A percentile compares a stretch with the other conserved stretches of the same genome.
These are phyloP conservation scores for Tetranychus urticae DNA, from an alignment of 1,140 invertebrate species.

Conservation along the genomic window DNA sequence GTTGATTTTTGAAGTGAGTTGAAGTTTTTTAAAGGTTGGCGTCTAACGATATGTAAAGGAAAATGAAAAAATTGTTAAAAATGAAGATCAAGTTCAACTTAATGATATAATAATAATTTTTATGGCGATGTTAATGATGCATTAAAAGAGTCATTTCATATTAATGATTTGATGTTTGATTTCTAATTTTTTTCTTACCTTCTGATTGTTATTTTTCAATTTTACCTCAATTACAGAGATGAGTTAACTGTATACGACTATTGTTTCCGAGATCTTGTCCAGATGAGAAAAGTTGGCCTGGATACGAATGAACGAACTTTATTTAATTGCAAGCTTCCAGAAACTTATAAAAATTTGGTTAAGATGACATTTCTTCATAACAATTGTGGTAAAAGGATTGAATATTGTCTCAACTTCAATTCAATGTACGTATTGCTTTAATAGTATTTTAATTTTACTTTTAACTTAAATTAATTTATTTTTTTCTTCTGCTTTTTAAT, in stretches of 20 bases:
- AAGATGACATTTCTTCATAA: conserved; percentile 59
- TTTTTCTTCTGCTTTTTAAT: not conserved
- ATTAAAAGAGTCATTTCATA: too few species aligned
- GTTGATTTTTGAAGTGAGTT: too few species aligned
- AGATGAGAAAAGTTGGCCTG: conserved; percentile 23
- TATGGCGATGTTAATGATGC: too few species aligned
- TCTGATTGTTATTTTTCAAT: not conserved
- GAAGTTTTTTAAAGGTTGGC: too few species aligned
- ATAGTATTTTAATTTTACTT: not conserved
- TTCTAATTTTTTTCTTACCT: too few species aligned
- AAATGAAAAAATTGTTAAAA: too few species aligned
- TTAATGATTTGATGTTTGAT: too few species aligned
- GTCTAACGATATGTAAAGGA: too few species aligned
- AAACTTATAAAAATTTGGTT: conserved; percentile 37
- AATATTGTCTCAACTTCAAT: conserved; percentile 45
- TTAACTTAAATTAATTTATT: not conserved
- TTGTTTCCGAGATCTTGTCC: conserved; percentile 49
- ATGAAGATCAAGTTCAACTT: too few species aligned
- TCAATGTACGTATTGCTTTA: conserved; percentile 30
- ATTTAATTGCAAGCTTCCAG: conserved; percentile 23
- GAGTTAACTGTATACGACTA: conserved; percentile 51
- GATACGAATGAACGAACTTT: conserved; percentile 21
- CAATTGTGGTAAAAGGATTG: conserved; percentile 43
- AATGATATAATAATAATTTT: too few species aligned
- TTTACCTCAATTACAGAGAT: conserved; percentile 36